These are phyloP conservation scores for Eucera pruinosa DNA, from an alignment of 2,888 invertebrate genomes.

Conservation along the genomic window DNA sequence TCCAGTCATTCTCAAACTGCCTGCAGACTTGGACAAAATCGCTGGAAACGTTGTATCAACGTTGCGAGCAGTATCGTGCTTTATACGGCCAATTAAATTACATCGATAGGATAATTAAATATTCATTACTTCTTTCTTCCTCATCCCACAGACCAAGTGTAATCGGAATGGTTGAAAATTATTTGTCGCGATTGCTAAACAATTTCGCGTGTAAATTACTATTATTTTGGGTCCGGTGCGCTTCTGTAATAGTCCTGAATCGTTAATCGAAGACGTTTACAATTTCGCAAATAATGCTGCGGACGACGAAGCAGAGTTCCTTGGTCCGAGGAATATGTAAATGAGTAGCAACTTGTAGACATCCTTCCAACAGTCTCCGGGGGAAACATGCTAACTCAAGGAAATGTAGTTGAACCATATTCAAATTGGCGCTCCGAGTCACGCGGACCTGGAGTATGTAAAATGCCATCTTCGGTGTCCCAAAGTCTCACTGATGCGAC, in stretches of 20 bases:
- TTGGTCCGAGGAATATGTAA: constrained; percentile 36
- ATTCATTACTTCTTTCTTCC: no score
- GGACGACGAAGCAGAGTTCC: constrained; percentile 16
- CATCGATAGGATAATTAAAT: no score
- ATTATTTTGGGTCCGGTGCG: constrained; percentile 12
- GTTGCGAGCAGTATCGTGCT: no score
- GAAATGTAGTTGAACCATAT: constrained; percentile 39
- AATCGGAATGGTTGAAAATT: background rate
- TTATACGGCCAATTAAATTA: no score
- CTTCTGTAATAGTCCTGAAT: background rate
- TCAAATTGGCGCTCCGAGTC: constrained; percentile 30
- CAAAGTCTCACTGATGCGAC: background rate
- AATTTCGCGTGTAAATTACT: constrained; percentile 6
- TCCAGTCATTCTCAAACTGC: no score
- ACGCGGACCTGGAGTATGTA: constrained; percentile 20
- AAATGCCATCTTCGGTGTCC: constrained; percentile 6
- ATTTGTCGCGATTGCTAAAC: background rate
- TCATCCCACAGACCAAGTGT: no score
- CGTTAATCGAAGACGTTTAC: constrained; percentile 31
- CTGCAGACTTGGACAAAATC: no score
- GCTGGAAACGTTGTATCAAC: no score
- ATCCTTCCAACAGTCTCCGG: constrained; percentile 21
- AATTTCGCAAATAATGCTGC: constrained; percentile 18
- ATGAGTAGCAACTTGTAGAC: constrained; percentile 30
- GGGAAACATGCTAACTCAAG: constrained; percentile 33